Conservation (phyloP, 2,113 vertebrate genomes). For the Phyllopteryx taeniolatus region DNA sequence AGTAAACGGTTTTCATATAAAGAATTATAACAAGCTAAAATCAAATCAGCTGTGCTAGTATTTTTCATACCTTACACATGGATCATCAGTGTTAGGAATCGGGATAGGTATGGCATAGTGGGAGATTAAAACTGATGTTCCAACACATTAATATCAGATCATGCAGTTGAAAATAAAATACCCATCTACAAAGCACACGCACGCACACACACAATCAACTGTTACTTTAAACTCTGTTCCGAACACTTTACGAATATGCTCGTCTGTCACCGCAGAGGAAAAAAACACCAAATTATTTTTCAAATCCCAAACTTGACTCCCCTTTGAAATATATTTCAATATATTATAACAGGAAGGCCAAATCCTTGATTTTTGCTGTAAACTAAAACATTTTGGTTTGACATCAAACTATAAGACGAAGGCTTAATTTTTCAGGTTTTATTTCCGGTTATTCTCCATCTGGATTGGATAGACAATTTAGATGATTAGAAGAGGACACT, state of each 20-base stretch:
- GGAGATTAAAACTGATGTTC: neutral
- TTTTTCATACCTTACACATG: no score
- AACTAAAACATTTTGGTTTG: neutral
- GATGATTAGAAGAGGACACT: neutral
- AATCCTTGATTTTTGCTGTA: neutral
- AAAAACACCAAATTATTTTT: neutral
- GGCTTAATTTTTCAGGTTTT: neutral
- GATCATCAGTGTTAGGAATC: neutral
- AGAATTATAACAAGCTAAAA: no score
- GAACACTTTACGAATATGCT: neutral
- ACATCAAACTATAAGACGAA: neutral
- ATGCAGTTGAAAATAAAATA: neutral
- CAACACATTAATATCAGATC: neutral
- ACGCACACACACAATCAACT: neutral
- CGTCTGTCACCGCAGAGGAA: neutral
- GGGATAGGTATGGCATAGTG: neutral
- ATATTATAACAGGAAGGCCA: neutral
- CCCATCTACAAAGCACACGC: neutral
- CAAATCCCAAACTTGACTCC: neutral
- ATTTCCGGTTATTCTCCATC: neutral
- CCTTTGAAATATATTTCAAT: neutral
- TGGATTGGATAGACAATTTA: neutral
- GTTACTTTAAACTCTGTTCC: neutral
- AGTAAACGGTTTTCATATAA: no score
- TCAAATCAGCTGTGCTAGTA: no score